Evolutionary conservation across 2,113 vertebrate species (phyloP).

Genomic region (Xerus inauris): DNA sequence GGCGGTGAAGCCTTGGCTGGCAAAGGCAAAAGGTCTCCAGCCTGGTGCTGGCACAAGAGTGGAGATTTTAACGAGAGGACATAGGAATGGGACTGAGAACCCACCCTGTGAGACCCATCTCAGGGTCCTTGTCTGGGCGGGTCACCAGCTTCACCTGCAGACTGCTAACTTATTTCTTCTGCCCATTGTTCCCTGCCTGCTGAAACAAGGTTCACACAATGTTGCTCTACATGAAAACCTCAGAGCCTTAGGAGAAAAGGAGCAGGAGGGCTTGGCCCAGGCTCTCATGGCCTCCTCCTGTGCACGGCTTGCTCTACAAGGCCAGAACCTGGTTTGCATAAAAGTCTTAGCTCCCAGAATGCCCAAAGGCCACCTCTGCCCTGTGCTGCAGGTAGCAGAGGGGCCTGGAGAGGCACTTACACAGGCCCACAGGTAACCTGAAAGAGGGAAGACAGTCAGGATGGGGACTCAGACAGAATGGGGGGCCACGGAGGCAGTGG

Average conservation of each 20-base stretch:
- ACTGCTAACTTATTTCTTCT: neutral
- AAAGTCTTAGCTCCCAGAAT: neutral
- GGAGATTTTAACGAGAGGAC: neutral
- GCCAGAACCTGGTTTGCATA: neutral
- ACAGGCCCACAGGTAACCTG: constrained; percentile 1
- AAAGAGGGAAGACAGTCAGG: constrained; percentile 17
- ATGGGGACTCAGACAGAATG: constrained; percentile 59
- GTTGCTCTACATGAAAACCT: accelerated
- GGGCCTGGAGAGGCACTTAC: neutral
- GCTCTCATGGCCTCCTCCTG: neutral
- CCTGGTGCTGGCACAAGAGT: neutral
- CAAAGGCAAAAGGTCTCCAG: neutral
- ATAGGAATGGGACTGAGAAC: neutral
- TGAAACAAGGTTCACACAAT: neutral
- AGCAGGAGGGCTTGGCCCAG: accelerated
- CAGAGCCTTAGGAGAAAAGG: neutral
- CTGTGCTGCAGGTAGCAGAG: neutral
- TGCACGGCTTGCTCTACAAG: neutral
- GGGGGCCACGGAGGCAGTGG: neutral
- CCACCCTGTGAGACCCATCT: accelerated
- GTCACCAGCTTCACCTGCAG: neutral
- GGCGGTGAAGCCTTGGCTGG: neutral
- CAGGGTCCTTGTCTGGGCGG: neutral
- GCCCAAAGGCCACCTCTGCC: neutral
- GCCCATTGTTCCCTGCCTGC: neutral